Evolutionary conservation across 2,797 vertebrate genomes (phyloP), one percentile per base, ranked within the genome.

Genomic region (Melanotaenia parkinsoni): DNA sequence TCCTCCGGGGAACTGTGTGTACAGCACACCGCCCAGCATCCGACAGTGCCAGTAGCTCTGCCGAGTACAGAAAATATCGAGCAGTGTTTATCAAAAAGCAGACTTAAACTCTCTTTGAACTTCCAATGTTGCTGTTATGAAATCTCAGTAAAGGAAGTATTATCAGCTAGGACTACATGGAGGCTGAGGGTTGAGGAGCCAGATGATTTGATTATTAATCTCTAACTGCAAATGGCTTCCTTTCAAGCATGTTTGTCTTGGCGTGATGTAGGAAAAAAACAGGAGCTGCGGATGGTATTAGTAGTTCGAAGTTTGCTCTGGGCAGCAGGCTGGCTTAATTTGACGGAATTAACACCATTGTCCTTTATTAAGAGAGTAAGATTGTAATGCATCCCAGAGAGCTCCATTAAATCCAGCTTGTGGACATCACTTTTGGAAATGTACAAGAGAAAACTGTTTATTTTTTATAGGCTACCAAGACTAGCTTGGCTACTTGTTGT

Each of bases 21-120:
- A 38, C 77, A 40, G 58, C 74, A 59, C 66, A 71, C 70, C 16
- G 1, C 53, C 74, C 72, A 66, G 72, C 77, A 60, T 81, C 72
- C 26, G 28, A 62, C 76, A 56, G 63, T 16, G 24, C 67, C 73
- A 45, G 62, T 1, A 47, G 70, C 72, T 58, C 71, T 86, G 89
- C 85, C 85, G 82, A 87, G 73, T 14, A 63, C 78, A 79, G 79
- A 61, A 72, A 83, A 89, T 83, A 88, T 65, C 13, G 58, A 74
- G 72, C 72, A 37, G 54, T 84, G 84, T 92, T 91, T 90, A 91
- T 88, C 81, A 78, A 83, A 30, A 64, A 87, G 72, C 75, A 80
- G 84, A 59, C 76, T 66, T 84, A 81, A 90, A 86, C 85, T 91
- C 80, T 63, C 62, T 81, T 70, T 93, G 88, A 92, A 93, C 92